These are phyloP conservation scores for Sebastes baramenuke DNA, from an alignment of 2,797 vertebrate species.

Conservation along the genomic window DNA sequence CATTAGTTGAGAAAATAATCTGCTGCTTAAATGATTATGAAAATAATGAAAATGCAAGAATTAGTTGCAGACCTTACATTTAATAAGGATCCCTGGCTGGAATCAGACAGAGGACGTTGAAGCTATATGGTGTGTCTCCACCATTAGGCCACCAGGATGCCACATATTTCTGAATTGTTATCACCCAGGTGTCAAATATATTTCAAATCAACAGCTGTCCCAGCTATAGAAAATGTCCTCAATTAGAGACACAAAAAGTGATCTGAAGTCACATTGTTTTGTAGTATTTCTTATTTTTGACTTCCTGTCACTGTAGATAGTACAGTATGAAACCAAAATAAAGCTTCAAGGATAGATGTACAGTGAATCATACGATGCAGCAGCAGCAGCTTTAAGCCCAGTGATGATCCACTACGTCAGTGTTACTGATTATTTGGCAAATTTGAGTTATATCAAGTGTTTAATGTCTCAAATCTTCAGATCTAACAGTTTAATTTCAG, in stretches of 20 bases:
- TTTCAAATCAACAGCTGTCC: not conserved
- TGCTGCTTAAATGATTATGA: not conserved
- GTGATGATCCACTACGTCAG: not conserved
- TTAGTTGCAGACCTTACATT: not conserved
- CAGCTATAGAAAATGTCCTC: not conserved
- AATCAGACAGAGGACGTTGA: not conserved
- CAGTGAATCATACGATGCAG: not conserved
- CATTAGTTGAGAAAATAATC: not conserved
- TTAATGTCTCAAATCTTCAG: not conserved
- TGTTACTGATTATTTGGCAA: not conserved
- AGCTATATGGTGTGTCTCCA: not conserved
- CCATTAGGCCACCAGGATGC: not conserved
- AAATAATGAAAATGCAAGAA: not conserved
- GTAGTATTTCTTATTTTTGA: not conserved
- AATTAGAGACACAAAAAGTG: not conserved
- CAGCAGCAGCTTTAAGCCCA: not conserved
- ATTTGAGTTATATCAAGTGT: not conserved
- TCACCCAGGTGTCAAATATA: not conserved
- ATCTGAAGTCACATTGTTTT: not conserved
- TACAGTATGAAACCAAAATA: not conserved
- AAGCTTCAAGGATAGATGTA: not conserved
- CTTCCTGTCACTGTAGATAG: not conserved
- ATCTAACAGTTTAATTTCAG: not conserved
- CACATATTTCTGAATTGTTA: not conserved
- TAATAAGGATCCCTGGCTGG: not conserved